These are phyloP conservation scores for Neostethus bicornis DNA, from an alignment of 2,797 vertebrate genomes.

Conservation along the genomic window DNA sequence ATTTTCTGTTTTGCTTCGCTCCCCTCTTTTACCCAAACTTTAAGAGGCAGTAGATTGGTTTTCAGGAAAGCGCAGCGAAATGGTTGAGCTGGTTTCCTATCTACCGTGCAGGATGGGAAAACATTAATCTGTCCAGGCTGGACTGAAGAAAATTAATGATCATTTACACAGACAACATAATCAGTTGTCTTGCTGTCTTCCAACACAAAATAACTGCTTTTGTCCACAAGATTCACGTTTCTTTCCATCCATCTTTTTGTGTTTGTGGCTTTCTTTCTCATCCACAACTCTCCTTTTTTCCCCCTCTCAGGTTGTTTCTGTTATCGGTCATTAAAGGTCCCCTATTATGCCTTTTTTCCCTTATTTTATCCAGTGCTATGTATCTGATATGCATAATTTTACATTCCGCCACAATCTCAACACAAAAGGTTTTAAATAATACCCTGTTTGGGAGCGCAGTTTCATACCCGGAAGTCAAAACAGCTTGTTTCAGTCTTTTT, in stretches of 20 bases:
- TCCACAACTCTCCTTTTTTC: conserved; percentile 36
- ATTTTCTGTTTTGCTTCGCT: too few relatives aligned
- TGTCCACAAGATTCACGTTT: conserved; percentile 74
- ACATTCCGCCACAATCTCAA: too few relatives aligned
- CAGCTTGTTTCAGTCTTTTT: too few relatives aligned
- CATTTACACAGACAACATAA: conserved; percentile 84
- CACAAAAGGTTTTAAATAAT: too few relatives aligned
- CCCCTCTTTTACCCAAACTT: conserved; percentile 3
- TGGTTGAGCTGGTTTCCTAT: conserved; percentile 53
- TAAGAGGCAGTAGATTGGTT: conserved; percentile 30
- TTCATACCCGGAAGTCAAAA: too few relatives aligned
- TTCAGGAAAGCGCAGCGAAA: conserved; percentile 42
- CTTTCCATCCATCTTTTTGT: conserved; percentile 63
- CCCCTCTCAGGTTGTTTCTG: conserved; percentile 64
- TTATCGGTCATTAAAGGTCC: conserved; percentile 82
- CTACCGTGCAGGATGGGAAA: conserved; percentile 47
- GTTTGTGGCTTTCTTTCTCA: conserved; percentile 53
- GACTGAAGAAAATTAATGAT: conserved; percentile 84
- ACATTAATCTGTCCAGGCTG: conserved; percentile 79
- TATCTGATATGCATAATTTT: too few relatives aligned
- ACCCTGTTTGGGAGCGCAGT: too few relatives aligned
- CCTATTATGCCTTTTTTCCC: too few relatives aligned
- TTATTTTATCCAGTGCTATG: too few relatives aligned
- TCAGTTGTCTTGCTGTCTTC: conserved; percentile 80
- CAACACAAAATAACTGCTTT: conserved; percentile 82